A percentile compares a stretch with the other conserved stretches of the same genome.
Conservation (phyloP, 1,140 invertebrate genomes). For the Hyles euphorbiae region DNA sequence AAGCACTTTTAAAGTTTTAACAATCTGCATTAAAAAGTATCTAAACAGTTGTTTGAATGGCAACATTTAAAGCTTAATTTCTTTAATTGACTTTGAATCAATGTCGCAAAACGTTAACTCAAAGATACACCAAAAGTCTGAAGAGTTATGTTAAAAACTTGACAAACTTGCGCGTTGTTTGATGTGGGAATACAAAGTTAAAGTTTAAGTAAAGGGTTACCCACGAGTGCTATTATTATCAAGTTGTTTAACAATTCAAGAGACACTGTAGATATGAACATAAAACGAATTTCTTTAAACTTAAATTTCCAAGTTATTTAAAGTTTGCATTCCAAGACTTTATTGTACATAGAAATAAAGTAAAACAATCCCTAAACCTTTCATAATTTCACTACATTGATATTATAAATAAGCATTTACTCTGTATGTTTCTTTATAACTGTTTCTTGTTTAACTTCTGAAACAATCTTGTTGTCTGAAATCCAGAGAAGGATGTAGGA, state of each 20-base stretch:
- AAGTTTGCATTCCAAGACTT: not conserved
- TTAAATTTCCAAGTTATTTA: too few relatives aligned
- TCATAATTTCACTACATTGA: too few relatives aligned
- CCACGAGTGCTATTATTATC: not conserved
- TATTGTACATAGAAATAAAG: not conserved
- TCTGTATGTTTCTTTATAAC: too few relatives aligned
- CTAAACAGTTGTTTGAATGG: too few relatives aligned
- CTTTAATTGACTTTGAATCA: slow-evolving; percentile 17
- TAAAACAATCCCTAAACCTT: not conserved
- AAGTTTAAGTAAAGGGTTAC: slow-evolving; percentile 19
- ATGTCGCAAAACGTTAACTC: slow-evolving; percentile 17
- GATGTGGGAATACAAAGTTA: slow-evolving; percentile 27
- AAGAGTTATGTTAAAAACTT: slow-evolving; percentile 32
- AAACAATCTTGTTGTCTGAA: too few relatives aligned
- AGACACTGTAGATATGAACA: not conserved
- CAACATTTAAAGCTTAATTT: slow-evolving; percentile 4
- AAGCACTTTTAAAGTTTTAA: too few relatives aligned
- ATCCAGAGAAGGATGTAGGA: too few relatives aligned
- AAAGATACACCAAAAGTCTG: slow-evolving; percentile 23
- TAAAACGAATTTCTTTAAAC: not conserved
- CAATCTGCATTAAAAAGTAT: too few relatives aligned
- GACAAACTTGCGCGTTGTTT: slow-evolving; percentile 30
- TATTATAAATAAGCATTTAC: too few relatives aligned
- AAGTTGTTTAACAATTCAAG: slow-evolving; percentile 18
- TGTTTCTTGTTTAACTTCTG: too few relatives aligned